Base-by-base conservation (phyloP, 1,140 invertebrate genomes). In the Coenobita brevimanus region DNA sequence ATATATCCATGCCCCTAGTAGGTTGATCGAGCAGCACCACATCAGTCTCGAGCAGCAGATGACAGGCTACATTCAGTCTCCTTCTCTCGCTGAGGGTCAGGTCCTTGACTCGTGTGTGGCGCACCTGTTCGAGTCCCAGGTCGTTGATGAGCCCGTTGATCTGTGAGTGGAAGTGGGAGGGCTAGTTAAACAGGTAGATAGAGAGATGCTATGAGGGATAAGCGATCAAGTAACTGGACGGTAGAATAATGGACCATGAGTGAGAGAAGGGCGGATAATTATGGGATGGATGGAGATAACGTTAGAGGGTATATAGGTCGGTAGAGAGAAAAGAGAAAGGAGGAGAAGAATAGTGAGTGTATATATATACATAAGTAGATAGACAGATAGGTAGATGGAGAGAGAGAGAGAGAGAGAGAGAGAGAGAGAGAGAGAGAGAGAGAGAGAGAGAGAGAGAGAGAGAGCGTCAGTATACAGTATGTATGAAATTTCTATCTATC, bases 1-100 rank as follows among this genome's bases (percentile, higher is more conserved):
- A 98, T 82, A 99, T 98, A 91, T 99, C 98, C 95, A 99, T 97
- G 73, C 97, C 97, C 91, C 95, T 95, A 0, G 97, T 97, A 2
- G 97, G 97, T 92, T 97, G 96, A 92, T 98, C 97, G 36, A 98
- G 93, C 1, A 97, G 82, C 27, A 91, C 87, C 36, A 91, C 90
- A 92, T 93, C 92, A 10, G 94, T 93, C 89, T 94, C 93, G 8
- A 97, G 94, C 21, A 98, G 92, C 24, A 99, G 93, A 90, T 97
- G 96, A 91, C 97, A 97, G 0, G 97, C 98, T 1, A 98, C 95
- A 88, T 97, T 96, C 2, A 99, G 92, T 89, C 97, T 94, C 89
- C 96, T 94, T 81, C 95, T 94, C 92, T 99, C 97, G 0, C 97
- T 97, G 4, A 96, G 94, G 0, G 97, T 98, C 73, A 99, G 93